phyloP scores from a whole-genome alignment of 1,140 invertebrate genomes.

The Anastatus disparis region DNA sequence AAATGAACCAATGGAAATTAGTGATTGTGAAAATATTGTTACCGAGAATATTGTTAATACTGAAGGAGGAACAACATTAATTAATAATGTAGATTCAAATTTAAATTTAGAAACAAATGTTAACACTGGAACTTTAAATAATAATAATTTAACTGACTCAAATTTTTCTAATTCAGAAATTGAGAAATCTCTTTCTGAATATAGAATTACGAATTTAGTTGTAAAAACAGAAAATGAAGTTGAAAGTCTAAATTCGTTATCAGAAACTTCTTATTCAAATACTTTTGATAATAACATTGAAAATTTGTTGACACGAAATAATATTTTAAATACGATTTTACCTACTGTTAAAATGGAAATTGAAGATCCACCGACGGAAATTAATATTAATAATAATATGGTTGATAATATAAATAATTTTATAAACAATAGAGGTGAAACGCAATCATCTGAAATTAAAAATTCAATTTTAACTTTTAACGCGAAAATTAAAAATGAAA shows the following conservation, averaged over 20 bases:
- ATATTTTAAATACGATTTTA: neutral
- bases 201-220: too few relatives aligned
- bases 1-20: neutral
- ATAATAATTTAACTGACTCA: too few relatives aligned
- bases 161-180: too few relatives aligned
- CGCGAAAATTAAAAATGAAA: neutral
- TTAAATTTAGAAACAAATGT: neutral
- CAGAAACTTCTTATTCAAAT: too few relatives aligned
- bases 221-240: too few relatives aligned
- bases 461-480: too few relatives aligned
- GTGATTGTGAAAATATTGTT: neutral
- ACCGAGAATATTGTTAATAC: neutral
- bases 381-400: too few relatives aligned
- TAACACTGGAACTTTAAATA: too few relatives aligned
- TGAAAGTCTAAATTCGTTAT: too few relatives aligned
- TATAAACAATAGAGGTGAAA: neutral
- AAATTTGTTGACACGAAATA: slow-evolving; percentile 2
- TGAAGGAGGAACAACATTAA: neutral
- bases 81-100: neutral
- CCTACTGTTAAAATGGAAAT: neutral
- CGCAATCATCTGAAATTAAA: too few relatives aligned
- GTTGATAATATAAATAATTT: neutral
- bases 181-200: too few relatives aligned
- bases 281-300: neutral
- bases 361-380: neutral